These are phyloP conservation scores for Hypena proboscidalis DNA, from an alignment of 2,888 invertebrate species.

Conservation along the genomic window DNA sequence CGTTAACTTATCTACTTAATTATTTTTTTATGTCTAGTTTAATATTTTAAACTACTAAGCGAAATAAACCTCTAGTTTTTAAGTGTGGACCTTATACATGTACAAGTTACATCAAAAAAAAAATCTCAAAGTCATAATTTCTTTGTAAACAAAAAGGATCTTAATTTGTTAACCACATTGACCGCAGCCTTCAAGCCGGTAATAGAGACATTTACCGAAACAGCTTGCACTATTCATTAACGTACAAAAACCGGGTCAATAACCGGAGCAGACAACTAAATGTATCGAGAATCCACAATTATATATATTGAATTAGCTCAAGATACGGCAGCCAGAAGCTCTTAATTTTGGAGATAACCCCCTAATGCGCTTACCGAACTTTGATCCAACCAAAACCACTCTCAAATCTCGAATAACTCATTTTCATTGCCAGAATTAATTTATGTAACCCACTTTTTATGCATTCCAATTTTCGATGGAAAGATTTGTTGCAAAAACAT, in stretches of 20 bases:
- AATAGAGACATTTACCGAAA: slow-evolving; percentile 67
- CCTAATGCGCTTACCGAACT: slow-evolving; percentile 69
- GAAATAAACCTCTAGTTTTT: too few species aligned
- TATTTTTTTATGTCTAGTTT: not conserved
- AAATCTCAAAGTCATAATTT: not conserved
- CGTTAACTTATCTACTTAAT: too few species aligned
- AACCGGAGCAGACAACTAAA: slow-evolving; percentile 65
- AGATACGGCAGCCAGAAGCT: slow-evolving; percentile 68
- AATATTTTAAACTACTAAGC: not conserved
- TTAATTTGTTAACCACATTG: slow-evolving; percentile 25
- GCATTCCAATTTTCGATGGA: slow-evolving; percentile 7
- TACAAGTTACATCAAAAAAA: slow-evolving; percentile 1
- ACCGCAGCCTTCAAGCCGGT: slow-evolving; percentile 41
- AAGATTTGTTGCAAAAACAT: slow-evolving; percentile 38
- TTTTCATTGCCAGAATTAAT: slow-evolving; percentile 31
- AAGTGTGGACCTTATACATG: too few species aligned
- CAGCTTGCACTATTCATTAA: slow-evolving; percentile 77
- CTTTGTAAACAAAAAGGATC: slow-evolving; percentile 13
- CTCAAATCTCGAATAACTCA: slow-evolving; percentile 46
- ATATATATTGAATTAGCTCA: slow-evolving; percentile 72
- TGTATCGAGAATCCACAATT: slow-evolving; percentile 69
- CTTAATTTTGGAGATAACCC: slow-evolving; percentile 78
- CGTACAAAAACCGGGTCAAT: slow-evolving; percentile 66
- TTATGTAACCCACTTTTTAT: slow-evolving; percentile 18
- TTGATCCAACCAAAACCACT: slow-evolving; percentile 59